phyloP scores from a whole-genome alignment of 2,888 invertebrate species.

The Pimpla rufipes region DNA sequence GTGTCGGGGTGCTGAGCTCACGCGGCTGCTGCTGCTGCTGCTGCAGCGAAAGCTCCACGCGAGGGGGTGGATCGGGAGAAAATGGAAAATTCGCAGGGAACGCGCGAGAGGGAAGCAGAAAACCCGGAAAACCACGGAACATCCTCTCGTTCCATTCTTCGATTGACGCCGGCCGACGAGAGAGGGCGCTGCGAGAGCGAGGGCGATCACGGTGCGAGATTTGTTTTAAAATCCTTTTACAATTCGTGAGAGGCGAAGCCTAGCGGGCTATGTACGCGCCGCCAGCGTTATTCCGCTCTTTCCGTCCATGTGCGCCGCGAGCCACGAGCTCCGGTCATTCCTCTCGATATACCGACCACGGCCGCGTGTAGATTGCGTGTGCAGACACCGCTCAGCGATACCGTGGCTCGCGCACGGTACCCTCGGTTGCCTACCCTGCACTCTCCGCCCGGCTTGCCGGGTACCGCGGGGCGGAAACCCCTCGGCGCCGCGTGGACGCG shows the following conservation, averaged over 20 bases:
- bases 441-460: too few relatives aligned
- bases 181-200: neutral
- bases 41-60: constrained; percentile 63
- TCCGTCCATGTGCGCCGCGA: neutral
- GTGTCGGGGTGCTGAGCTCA: constrained; percentile 25
- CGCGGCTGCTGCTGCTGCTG: neutral
- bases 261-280: constrained; percentile 35
- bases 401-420: neutral
- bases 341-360: constrained; percentile 62
- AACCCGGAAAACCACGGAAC: constrained; percentile 80
- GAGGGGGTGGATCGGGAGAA: constrained; percentile 78
- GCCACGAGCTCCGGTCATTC: constrained; percentile 56
- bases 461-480: constrained; percentile 21
- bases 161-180: constrained; percentile 76
- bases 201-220: constrained; percentile 81
- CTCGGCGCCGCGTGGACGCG: constrained; percentile 13
- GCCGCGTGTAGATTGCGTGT: constrained; percentile 78
- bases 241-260: constrained; percentile 77
- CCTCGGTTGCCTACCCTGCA: too few relatives aligned
- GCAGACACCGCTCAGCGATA: constrained; percentile 72
- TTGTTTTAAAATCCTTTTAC: constrained; percentile 85
- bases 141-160: constrained; percentile 79
- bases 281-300: constrained; percentile 60
- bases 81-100: constrained; percentile 84
- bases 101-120: too few relatives aligned